Evolutionary conservation across 2,797 vertebrate species (phyloP).

Genomic region (Aselliscus stoliczkanus): DNA sequence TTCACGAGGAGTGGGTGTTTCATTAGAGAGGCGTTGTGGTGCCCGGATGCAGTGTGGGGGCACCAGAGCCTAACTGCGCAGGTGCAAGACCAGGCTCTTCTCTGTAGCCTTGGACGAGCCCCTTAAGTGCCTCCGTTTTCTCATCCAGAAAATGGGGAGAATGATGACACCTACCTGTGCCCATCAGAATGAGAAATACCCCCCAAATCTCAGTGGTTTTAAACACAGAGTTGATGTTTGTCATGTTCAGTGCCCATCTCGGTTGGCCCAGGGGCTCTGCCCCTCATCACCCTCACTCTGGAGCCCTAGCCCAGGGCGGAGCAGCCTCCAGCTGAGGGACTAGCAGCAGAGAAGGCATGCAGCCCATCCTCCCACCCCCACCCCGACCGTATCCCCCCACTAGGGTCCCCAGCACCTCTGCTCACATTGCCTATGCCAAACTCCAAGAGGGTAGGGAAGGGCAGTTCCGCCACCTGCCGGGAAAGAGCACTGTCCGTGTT

Average conservation of each 20-base stretch:
- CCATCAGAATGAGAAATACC: neutral
- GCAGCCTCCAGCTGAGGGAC: neutral
- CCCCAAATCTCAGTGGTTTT: neutral
- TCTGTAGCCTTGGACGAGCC: neutral
- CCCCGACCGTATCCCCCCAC: neutral
- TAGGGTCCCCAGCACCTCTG: neutral
- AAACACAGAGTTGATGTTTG: neutral
- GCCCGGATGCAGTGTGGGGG: rapidly evolving
- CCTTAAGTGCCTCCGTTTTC: neutral
- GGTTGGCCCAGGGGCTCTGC: neutral
- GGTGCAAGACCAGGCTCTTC: neutral
- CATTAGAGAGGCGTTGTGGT: too few species aligned
- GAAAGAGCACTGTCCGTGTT: neutral
- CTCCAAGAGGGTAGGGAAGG: neutral
- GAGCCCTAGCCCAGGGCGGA: neutral
- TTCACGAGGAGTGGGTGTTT: too few species aligned
- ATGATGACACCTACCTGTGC: neutral
- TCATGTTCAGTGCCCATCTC: neutral
- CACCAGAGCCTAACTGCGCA: neutral
- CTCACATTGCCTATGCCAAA: neutral
- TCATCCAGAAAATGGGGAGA: neutral
- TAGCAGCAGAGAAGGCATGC: neutral
- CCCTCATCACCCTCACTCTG: neutral
- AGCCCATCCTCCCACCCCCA: neutral
- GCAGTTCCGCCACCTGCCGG: neutral